Base-by-base conservation (phyloP, 2,797 vertebrate genomes). In the Enteromius mattozi region DNA sequence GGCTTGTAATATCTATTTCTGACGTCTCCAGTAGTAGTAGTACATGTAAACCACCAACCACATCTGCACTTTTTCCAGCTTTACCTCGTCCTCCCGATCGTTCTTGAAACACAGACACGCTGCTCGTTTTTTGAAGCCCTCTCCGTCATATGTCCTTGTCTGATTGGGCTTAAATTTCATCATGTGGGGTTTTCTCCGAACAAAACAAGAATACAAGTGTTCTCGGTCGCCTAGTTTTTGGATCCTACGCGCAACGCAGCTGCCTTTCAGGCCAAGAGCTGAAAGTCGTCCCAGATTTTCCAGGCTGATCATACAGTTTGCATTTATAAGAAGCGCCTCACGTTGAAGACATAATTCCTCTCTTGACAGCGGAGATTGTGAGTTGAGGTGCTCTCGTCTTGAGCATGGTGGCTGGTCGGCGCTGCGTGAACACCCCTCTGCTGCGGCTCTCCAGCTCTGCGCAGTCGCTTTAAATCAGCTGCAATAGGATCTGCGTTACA, bases 91-190 rank as follows among this genome's bases (percentile, higher is more conserved):
- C 92, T 98, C 96, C 16, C 92, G 91, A 61, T 98, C 97, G 91
- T 94, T 97, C 89, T 93, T 95, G 90, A 97, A 98, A 87, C 97
- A 98, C 86, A 98, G 90, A 91, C 97, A 98, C 87, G 97, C 97
- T 86, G 97, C 97, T 91, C 97, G 94, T 88, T 96, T 96, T 93
- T 98, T 98, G 92, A 96, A 99, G 16, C 97, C 97, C 86, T 98
- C 97, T 82, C 96, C 96, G 94, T 99, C 97, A 85, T 98, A 99
- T 27, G 97, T 98, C 94, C 98, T 96, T 86, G 96, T 99, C 96
- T 98, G 97, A 95, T 98, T 97, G 88, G 97, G 96, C 94, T 99
- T 99, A 89, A 97, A 96, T 96, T 98, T 98, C 97, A 99, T 99
- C 97, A 97, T 98, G 94, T 94, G 94, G 65, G n/a, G 12, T 78